A percentile compares a stretch with the other conserved stretches of the same genome.
These are phyloP conservation scores for Scaptomyza tumidula DNA, from an alignment of 2,888 invertebrate genomes.

Conservation along the genomic window DNA sequence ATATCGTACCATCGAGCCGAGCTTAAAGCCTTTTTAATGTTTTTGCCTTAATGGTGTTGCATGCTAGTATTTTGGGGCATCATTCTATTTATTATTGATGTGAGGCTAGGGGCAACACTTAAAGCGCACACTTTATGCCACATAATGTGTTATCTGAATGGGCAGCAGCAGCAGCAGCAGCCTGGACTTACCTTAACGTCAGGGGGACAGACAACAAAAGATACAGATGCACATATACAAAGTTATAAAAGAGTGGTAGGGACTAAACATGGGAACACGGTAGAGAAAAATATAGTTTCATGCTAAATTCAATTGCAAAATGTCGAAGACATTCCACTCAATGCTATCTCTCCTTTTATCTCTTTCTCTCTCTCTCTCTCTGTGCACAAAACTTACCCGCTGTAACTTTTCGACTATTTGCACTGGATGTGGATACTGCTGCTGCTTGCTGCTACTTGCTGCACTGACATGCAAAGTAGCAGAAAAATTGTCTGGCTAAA, in stretches of 20 bases:
- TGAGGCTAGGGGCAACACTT: constrained; percentile 48
- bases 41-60: constrained; percentile 38
- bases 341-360: background rate
- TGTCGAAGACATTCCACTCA: constrained; percentile 36
- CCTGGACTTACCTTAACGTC: constrained; percentile 10
- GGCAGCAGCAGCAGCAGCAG: constrained; percentile 17
- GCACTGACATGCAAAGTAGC: constrained; percentile 77
- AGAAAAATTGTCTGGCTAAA: constrained; percentile 76
- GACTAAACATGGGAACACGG: too few species aligned
- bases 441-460: background rate
- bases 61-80: constrained; percentile 2
- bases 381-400: constrained; percentile 46
- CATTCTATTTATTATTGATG: constrained; percentile 66
- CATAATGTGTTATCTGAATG: constrained; percentile 61
- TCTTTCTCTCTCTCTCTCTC: background rate
- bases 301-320: constrained; percentile 70
- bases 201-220: constrained; percentile 5
- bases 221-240: constrained; percentile 18
- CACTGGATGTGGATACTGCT: constrained; percentile 18
- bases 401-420: constrained; percentile 69
- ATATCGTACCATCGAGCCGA: background rate
- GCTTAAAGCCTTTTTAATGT: constrained; percentile 66
- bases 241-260: too few species aligned
- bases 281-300: background rate
- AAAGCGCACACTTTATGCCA: constrained; percentile 70